Conservation (phyloP, 2,888 invertebrate genomes). For the Brenthis daphne region DNA sequence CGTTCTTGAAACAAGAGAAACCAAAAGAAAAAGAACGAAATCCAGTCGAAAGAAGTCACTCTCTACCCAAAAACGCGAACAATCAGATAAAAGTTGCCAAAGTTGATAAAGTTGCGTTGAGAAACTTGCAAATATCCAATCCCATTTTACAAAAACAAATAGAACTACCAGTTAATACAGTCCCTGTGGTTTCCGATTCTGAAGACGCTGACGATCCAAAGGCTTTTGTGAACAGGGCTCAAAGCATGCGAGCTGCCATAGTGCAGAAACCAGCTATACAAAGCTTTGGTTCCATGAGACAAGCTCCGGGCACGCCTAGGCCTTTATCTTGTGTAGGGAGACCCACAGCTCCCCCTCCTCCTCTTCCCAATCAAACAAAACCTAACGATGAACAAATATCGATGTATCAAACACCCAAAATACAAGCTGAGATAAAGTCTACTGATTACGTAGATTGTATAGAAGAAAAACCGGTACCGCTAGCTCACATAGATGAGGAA, state of each 20-base stretch:
- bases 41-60: slow-evolving; percentile 79
- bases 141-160: slow-evolving; percentile 89
- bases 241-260: slow-evolving; percentile 88
- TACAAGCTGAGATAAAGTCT: slow-evolving; percentile 59
- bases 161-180: slow-evolving; percentile 81
- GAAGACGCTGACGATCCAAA: slow-evolving; percentile 80
- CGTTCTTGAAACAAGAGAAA: slow-evolving; percentile 86
- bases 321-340: slow-evolving; percentile 89
- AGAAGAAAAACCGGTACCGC: slow-evolving; percentile 83
- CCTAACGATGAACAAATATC: slow-evolving; percentile 53
- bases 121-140: slow-evolving; percentile 90
- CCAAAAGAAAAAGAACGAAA: slow-evolving; percentile 77
- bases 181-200: slow-evolving; percentile 82
- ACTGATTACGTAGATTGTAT: slow-evolving; percentile 90
- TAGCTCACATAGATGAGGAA: slow-evolving; percentile 85
- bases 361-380: slow-evolving; percentile 76
- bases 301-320: slow-evolving; percentile 84
- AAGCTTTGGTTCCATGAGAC: slow-evolving; percentile 92
- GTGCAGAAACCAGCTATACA: slow-evolving; percentile 84
- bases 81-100: slow-evolving; percentile 85
- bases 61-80: slow-evolving; percentile 82
- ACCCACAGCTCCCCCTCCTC: slow-evolving; percentile 90
- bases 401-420: slow-evolving; percentile 82
- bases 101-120: slow-evolving; percentile 86
- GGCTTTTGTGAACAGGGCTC: slow-evolving; percentile 87